phyloP scores from a whole-genome alignment of 2,113 vertebrate genomes.

The Meriones unguiculatus region DNA sequence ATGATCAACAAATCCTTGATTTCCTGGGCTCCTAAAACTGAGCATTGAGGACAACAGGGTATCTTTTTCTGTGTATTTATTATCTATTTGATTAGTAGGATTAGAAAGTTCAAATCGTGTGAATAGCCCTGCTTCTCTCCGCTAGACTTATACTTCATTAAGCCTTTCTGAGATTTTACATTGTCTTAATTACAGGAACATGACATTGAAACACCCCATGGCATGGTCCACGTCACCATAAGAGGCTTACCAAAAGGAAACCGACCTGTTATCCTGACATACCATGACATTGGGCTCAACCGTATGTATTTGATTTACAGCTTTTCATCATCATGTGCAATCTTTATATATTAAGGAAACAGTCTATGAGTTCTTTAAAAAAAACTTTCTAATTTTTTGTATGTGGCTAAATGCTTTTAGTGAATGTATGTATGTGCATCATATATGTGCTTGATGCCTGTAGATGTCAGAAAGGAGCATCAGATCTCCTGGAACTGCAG shows the following conservation, averaged over 20 bases:
- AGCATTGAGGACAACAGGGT: conserved; percentile 44
- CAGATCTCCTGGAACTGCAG: neutral
- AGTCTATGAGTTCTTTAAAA: neutral
- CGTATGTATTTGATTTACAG: conserved; percentile 89
- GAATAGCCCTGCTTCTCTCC: neutral
- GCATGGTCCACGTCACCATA: conserved; percentile 96
- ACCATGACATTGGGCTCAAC: conserved; percentile 98
- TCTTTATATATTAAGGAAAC: conserved; percentile 28
- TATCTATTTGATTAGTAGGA: neutral
- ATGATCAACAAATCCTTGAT: conserved; percentile 40
- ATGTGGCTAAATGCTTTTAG: neutral
- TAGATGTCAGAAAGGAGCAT: neutral
- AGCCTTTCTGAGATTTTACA: conserved; percentile 49
- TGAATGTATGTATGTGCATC: neutral
- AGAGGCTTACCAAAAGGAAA: conserved; percentile 94
- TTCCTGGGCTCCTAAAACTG: conserved; percentile 10
- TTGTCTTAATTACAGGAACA: conserved; percentile 91
- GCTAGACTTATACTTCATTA: neutral
- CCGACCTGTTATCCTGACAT: conserved; percentile 96
- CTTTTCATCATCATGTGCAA: conserved; percentile 33
- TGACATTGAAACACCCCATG: conserved; percentile 95
- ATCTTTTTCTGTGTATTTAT: neutral
- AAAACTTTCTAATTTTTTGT: neutral
- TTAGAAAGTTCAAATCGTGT: conserved; percentile 42
- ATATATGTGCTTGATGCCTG: neutral